Percentiles rank a stretch among this genome's conserved stretches.
Evolutionary conservation across 2,888 invertebrate species (phyloP).

Genomic region (Platypus cylindrus): DNA sequence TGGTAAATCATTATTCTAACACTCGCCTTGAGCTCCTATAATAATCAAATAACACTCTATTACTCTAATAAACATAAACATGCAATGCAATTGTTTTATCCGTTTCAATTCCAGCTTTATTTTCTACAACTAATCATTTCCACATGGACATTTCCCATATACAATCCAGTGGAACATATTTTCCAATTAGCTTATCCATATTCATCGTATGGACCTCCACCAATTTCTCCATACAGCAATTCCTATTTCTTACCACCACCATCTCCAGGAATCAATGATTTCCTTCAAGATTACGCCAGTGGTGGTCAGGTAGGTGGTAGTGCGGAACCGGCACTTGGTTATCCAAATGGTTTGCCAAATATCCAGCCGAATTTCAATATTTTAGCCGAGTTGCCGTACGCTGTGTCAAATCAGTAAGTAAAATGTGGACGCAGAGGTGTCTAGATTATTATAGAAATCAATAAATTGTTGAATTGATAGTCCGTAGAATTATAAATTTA

Average conservation of each 20-base stretch:
- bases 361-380: slow-evolving; percentile 25
- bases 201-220: slow-evolving; percentile 6
- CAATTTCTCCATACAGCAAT: background rate
- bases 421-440: no score
- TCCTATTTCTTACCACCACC: slow-evolving; percentile 2
- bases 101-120: slow-evolving; percentile 6
- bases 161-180: slow-evolving; percentile 5
- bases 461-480: background rate
- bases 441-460: background rate
- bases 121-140: slow-evolving; percentile 2
- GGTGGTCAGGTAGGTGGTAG: background rate
- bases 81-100: slow-evolving; percentile 1
- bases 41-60: no score
- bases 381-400: slow-evolving; percentile 28
- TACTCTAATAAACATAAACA: no score
- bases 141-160: slow-evolving; percentile 6
- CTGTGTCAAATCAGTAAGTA: slow-evolving; percentile 20
- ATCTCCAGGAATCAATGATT: slow-evolving; percentile 4
- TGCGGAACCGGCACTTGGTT: background rate
- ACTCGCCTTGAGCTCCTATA: no score
- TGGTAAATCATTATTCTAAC: no score
- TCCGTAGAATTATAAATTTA: no score
- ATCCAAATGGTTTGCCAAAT: background rate
- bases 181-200: slow-evolving; percentile 9
- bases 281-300: slow-evolving; percentile 5